These are phyloP conservation scores for Crypturellus undulatus DNA, from an alignment of 2,113 vertebrate species.

Conservation along the genomic window DNA sequence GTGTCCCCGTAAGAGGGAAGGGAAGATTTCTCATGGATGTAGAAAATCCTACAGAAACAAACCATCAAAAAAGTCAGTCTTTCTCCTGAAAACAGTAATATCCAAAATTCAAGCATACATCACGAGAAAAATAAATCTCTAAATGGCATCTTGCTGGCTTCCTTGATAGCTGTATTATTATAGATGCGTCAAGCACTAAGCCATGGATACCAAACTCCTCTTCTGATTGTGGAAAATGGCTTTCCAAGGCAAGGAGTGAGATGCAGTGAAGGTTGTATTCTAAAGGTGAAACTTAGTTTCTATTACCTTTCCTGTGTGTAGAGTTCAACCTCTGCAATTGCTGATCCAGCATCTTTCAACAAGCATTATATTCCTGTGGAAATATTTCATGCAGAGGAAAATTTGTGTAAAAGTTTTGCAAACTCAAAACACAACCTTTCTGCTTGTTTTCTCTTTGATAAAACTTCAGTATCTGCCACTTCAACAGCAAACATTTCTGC, in stretches of 20 bases:
- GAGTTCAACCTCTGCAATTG: constrained; percentile 41
- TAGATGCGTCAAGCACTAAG: neutral
- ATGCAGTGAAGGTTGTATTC: neutral
- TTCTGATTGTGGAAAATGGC: neutral
- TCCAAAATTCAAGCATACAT: constrained; percentile 18
- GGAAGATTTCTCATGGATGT: neutral
- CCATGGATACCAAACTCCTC: neutral
- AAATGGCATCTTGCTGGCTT: neutral
- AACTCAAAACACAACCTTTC: constrained; percentile 17
- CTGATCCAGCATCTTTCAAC: constrained; percentile 47
- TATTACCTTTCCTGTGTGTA: constrained; percentile 55
- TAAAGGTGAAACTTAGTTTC: constrained; percentile 20
- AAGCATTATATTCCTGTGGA: constrained; percentile 46
- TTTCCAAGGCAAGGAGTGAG: neutral
- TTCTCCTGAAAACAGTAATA: neutral
- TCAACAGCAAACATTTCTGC: neutral
- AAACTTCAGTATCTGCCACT: neutral
- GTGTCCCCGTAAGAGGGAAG: neutral
- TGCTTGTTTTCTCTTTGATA: neutral
- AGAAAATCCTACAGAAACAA: constrained; percentile 61
- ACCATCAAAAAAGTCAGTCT: constrained; percentile 38
- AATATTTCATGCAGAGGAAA: constrained; percentile 57
- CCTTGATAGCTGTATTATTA: neutral
- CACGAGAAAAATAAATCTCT: neutral
- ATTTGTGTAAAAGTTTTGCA: neutral